Evolutionary conservation across 2,113 vertebrate species (phyloP).

Genomic region (Saguinus midas): DNA sequence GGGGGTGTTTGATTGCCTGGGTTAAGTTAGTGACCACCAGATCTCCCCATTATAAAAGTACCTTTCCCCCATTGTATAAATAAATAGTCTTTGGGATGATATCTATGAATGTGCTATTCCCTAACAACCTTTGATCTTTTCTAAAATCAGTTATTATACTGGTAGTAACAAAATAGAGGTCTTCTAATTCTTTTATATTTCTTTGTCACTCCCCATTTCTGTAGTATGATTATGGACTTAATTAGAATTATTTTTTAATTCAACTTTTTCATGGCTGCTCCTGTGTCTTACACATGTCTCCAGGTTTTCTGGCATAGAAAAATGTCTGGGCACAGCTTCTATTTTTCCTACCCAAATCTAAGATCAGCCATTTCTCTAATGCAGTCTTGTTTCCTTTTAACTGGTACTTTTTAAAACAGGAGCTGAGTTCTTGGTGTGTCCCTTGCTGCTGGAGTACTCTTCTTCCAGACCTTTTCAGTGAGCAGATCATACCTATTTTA

Average conservation of each 20-base stretch:
- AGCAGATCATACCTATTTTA: not conserved
- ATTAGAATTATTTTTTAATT: not conserved
- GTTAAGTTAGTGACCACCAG: not conserved
- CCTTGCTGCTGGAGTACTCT: not conserved
- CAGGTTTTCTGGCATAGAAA: not conserved
- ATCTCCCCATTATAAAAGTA: not conserved
- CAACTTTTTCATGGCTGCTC: not conserved
- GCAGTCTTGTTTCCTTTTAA: not conserved
- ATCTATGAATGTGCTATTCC: not conserved
- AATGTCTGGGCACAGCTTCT: not conserved
- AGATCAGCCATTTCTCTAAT: not conserved
- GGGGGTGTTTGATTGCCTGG: no score
- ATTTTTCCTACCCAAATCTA: not conserved
- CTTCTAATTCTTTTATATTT: not conserved
- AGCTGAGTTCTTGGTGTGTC: not conserved
- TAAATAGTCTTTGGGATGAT: not conserved
- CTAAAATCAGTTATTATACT: not conserved
- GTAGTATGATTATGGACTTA: not conserved
- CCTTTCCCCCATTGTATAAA: not conserved
- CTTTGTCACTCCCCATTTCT: not conserved
- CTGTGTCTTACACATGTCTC: not conserved
- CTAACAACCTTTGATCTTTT: not conserved
- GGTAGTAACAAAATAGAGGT: not conserved
- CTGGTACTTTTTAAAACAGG: not conserved
- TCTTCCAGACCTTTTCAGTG: not conserved